phyloP scores from a whole-genome alignment of 2,797 vertebrate genomes.

The Botia almorhae region DNA sequence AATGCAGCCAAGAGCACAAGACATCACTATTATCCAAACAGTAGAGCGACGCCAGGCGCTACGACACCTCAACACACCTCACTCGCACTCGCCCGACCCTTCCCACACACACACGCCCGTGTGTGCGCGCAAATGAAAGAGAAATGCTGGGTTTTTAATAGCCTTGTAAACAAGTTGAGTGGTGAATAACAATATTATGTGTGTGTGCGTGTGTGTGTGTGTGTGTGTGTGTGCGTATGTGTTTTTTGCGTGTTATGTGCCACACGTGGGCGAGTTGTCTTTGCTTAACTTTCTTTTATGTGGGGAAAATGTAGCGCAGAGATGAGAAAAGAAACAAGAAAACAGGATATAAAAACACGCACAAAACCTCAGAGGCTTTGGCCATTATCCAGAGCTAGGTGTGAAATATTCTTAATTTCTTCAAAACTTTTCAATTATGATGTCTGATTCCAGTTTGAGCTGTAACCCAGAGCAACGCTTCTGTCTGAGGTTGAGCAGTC shows the following conservation, averaged over 20 bases:
- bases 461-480: no score
- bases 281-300: constrained; percentile 15
- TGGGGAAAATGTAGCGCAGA: constrained; percentile 4
- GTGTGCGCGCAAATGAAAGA: constrained; percentile 2
- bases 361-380: constrained; percentile 13
- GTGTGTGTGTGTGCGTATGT: no score
- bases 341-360: neutral
- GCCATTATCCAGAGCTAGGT: neutral
- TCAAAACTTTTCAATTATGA: constrained; percentile 3
- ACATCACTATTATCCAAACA: constrained; percentile 54
- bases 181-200: constrained; percentile 52
- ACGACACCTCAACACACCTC: constrained; percentile 45
- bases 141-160: constrained; percentile 43
- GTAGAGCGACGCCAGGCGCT: constrained; percentile 37
- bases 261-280: constrained; percentile 23
- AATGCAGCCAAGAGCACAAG: constrained; percentile 48
- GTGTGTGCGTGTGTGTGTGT: constrained; percentile 10
- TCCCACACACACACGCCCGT: constrained; percentile 35
- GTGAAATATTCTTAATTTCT: neutral
- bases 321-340: constrained; percentile 11
- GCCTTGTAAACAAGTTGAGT: constrained; percentile 49
- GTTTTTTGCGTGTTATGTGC: constrained; percentile 2
- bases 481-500: neutral
- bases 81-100: constrained; percentile 14
- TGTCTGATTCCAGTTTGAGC: neutral